Conservation (phyloP, 2,113 vertebrate species). For the Todiramphus saurophagus region DNA sequence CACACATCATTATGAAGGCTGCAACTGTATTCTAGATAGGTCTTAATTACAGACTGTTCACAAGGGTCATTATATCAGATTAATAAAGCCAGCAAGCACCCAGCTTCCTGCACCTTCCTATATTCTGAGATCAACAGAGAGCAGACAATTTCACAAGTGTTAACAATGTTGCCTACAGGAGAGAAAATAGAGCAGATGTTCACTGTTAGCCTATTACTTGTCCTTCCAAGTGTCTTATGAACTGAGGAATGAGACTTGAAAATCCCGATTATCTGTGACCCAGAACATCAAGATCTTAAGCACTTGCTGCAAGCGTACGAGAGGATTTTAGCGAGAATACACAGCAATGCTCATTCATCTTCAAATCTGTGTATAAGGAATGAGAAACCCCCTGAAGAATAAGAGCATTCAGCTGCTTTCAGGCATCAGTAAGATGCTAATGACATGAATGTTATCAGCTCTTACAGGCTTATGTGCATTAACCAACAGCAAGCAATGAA, state of each 20-base stretch:
- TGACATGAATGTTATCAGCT: neutral
- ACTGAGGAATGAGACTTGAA: neutral
- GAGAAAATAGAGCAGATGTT: neutral
- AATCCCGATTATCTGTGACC: neutral
- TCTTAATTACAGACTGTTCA: conserved; percentile 8
- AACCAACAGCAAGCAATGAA: neutral
- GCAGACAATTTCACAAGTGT: neutral
- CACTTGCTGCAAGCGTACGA: neutral
- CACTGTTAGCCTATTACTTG: neutral
- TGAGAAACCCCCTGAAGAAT: neutral
- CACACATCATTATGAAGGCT: neutral
- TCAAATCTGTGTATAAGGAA: neutral
- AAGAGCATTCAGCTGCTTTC: neutral
- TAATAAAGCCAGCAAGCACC: neutral
- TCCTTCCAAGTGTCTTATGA: neutral
- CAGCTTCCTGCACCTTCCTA: neutral
- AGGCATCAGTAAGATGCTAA: neutral
- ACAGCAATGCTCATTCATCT: neutral
- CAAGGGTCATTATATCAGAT: neutral
- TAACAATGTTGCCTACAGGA: neutral
- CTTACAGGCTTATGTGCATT: neutral
- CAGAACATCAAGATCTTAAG: neutral
- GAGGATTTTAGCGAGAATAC: neutral
- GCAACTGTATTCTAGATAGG: neutral
- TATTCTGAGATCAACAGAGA: neutral